Evolutionary conservation across 2,113 vertebrate species (phyloP), one percentile per base, ranked within the genome.

Genomic region (Chionomys nivalis): DNA sequence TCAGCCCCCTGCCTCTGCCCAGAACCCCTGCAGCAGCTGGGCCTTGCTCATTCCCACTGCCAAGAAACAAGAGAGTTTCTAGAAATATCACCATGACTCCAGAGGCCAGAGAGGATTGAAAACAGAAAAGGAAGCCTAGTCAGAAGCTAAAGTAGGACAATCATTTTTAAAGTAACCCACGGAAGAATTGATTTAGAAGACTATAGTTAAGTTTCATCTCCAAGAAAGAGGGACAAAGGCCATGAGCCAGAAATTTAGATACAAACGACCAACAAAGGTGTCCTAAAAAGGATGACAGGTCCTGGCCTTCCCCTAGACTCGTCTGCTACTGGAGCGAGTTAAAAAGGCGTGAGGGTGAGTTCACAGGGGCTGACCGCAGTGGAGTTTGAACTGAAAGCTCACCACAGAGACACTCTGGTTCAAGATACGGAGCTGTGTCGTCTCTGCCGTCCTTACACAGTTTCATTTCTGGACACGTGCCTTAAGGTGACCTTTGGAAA

Each of bases 101-200:
- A 39, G 36, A 24, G 8, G 42, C 42, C 31, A 42, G 47, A 89
- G n/a, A 65, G 21, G 12, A 90, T 9, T 42, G 65, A 63, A 76
- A 88, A 76, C 14, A 85, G 73, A 89, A 94, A 81, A 9, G 16
- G 76, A 63, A 73, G 36, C 24, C 24, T 33, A 19, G 7, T 33
- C 36, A 42, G 49, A 78, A n/a, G 14, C 42, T 36, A 31, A 65
- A 88, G 39, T 42, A 87, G 72, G 36, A 82, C 36, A 26, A 81
- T 5, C 42, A 19, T 4, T 31, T 79, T 73, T 36, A 72, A 77
- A 73, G 23, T 81, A 10, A 88, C 75, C 79, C 78, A 44, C n/a
- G 63, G 83, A 87, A 81, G 66, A 75, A 88, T 76, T 44, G n/a
- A 11, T 87, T 61, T 89, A 36, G 79, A 95, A 95, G 68, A 68